A percentile compares a stretch with the other conserved stretches of the same genome.
Evolutionary conservation across 2,797 vertebrate genomes (phyloP).

Genomic region (Aythya fuligula): DNA sequence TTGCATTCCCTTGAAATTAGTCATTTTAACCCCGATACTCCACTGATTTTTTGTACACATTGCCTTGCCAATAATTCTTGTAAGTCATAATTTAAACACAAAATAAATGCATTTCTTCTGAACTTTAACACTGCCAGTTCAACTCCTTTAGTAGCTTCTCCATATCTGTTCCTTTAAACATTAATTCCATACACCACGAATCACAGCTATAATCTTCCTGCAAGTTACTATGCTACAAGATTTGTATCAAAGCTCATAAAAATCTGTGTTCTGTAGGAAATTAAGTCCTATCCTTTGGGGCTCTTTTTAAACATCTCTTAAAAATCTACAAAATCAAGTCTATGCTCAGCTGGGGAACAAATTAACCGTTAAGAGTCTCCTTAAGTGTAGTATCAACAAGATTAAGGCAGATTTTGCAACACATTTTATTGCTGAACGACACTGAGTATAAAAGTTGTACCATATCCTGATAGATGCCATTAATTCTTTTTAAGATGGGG

Average conservation of each 20-base stretch:
- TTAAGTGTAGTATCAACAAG: not conserved
- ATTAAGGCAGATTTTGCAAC: not conserved
- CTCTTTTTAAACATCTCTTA: not conserved
- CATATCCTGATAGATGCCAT: rapidly evolving
- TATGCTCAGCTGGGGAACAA: not conserved
- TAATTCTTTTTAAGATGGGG: not conserved
- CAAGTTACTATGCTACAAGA: not conserved
- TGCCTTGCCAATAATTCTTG: not conserved
- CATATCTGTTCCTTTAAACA: not conserved
- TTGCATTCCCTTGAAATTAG: not conserved
- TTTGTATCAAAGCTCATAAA: not conserved
- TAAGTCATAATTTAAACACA: not conserved
- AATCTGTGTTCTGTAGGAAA: not conserved
- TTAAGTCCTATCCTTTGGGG: not conserved
- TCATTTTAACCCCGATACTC: not conserved
- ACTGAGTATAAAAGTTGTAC: not conserved
- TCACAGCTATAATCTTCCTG: not conserved
- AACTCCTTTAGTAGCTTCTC: not conserved
- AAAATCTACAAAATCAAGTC: not conserved
- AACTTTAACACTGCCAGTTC: not conserved
- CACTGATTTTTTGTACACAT: not conserved
- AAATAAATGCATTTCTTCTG: not conserved
- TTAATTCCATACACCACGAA: not conserved
- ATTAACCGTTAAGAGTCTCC: not conserved
- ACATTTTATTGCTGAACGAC: not conserved